phyloP scores from a whole-genome alignment of 2,113 vertebrate species.

The Campylomormyrus tamandua region DNA sequence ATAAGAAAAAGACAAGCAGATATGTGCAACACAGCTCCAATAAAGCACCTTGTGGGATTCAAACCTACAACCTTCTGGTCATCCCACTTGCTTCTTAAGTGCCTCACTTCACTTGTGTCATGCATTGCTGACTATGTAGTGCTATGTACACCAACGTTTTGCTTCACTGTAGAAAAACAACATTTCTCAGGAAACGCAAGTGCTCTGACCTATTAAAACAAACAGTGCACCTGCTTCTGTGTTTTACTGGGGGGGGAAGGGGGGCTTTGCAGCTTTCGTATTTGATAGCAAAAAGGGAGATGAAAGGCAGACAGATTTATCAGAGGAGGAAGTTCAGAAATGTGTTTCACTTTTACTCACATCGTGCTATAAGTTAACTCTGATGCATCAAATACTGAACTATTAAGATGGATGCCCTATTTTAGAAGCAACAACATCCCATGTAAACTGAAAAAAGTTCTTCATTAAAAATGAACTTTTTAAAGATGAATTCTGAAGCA shows the following conservation, averaged over 20 bases:
- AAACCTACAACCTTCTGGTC: background rate
- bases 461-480: background rate
- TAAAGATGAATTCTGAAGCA: background rate
- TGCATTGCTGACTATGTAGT: too few species aligned
- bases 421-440: background rate
- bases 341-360: background rate
- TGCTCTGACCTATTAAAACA: background rate
- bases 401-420: background rate
- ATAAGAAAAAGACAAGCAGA: background rate
- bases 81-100: background rate
- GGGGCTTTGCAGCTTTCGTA: background rate
- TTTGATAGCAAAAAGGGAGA: background rate
- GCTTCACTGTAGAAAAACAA: background rate
- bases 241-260: background rate
- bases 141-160: background rate
- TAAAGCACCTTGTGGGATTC: background rate
- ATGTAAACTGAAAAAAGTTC: background rate
- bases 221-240: background rate
- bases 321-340: background rate
- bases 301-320: background rate
- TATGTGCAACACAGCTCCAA: background rate
- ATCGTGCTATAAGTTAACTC: background rate
- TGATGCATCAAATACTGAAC: background rate
- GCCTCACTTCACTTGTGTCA: too few species aligned
- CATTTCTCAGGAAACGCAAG: background rate